Base-by-base conservation (phyloP, 1,140 invertebrate species). In the Gryon sp. region DNA sequence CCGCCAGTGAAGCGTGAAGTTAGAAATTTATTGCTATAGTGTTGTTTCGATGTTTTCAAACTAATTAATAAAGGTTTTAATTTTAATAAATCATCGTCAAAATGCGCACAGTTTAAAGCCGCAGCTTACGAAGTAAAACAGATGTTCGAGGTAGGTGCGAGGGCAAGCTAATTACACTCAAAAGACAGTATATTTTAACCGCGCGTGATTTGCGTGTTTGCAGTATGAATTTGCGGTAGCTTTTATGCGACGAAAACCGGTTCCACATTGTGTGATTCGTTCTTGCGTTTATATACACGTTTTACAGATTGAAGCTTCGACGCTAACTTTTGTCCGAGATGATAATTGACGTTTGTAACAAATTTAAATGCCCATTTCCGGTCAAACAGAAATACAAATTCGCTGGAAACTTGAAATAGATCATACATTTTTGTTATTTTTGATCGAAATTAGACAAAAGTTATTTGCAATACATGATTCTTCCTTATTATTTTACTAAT, bases 121-220 rank as follows among this genome's bases (percentile, higher is more conserved):
- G 48, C 40, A 5, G 28, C 9, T n/a, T n/a, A 5, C 2, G 15
- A 41, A 9, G 55, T 32, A 62, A 55, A 63, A 55, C 59, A 76
- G 73, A 69, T 76, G 73, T 69, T 63, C 52, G 50, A 48, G 65
- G 57, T 69, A 66, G 57, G 66, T 66, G 74, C 59, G 60, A 70
- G 65, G 52, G 59, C 52, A 38, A 60, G 66, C 66, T 76, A 76
- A 76, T 76, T 66, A 70, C 74, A n/a, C 20, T 9, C 40, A 30
- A 76, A 70, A 76, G 60, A 76, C 66, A 60, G 63, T 76, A 69
- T 69, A 76, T 70, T 76, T 76, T 40, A 60, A 6, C 30, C 22
- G 36, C 26, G 24, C 52, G 45, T 76, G 59, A 76, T 76, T 76
- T 76, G 74, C 74, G 74, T 66, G 74, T 70, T 76, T 76, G 53